These are phyloP conservation scores for Palaemon carinicauda DNA, from an alignment of 1,140 invertebrate genomes.

Conservation along the genomic window DNA sequence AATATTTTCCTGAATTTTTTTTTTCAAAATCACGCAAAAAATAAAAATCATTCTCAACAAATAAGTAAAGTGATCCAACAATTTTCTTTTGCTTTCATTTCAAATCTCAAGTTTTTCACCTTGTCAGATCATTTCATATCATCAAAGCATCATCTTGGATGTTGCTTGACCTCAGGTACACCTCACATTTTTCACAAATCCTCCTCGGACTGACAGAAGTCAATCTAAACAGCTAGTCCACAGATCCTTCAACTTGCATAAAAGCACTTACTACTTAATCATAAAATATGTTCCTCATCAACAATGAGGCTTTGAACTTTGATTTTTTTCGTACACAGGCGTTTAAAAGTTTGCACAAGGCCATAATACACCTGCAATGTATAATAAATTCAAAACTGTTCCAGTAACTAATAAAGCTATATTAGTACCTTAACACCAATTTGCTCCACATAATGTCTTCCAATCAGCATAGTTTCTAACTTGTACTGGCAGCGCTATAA, in stretches of 20 bases:
- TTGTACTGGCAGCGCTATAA: not conserved
- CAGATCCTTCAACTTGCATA: conserved; percentile 39
- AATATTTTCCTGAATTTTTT: not conserved
- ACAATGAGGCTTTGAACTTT: conserved; percentile 51
- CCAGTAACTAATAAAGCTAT: not conserved
- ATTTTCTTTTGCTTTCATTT: conserved; percentile 12
- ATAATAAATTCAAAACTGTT: conserved; percentile 26
- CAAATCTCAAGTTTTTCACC: not conserved
- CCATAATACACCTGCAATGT: too few species aligned
- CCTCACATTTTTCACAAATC: conserved; percentile 20
- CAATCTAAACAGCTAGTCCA: conserved; percentile 36
- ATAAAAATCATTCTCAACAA: not conserved
- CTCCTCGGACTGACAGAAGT: not conserved
- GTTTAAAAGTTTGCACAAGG: not conserved
- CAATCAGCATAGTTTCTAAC: not conserved
- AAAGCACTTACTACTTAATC: conserved; percentile 13
- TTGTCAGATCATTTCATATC: conserved; percentile 19
- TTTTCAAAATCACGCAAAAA: not conserved
- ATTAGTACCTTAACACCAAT: not conserved
- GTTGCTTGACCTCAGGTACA: conserved; percentile 35
- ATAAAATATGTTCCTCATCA: conserved; percentile 39
- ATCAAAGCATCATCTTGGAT: conserved; percentile 24
- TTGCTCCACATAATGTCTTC: conserved; percentile 13
- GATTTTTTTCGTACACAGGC: conserved; percentile 33
- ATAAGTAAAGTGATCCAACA: not conserved